Evolutionary conservation across 1,140 invertebrate genomes (phyloP).

Genomic region (Stegodyphus mimosarum): DNA sequence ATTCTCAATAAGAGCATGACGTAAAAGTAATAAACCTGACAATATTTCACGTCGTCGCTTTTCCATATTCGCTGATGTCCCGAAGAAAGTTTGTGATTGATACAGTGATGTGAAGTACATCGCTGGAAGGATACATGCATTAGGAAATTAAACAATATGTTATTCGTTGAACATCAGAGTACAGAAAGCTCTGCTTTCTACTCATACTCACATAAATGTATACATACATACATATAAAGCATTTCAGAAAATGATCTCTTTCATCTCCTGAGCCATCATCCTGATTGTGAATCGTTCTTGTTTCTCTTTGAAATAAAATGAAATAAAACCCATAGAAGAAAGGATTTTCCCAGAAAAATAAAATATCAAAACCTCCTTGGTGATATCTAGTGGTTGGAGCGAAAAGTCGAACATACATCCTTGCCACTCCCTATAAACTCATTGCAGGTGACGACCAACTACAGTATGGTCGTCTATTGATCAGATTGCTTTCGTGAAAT

Average conservation of each 20-base stretch:
- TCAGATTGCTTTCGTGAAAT: slow-evolving; percentile 50
- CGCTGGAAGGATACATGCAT: background rate
- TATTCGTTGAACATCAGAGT: background rate
- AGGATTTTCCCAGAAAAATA: slow-evolving; percentile 8
- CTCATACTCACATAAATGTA: slow-evolving; percentile 4
- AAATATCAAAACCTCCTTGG: slow-evolving; percentile 40
- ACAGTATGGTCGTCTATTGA: slow-evolving; percentile 20
- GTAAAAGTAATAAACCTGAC: too few relatives aligned
- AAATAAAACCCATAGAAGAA: slow-evolving; percentile 13
- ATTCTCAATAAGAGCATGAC: too few relatives aligned
- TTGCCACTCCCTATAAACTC: slow-evolving; percentile 27
- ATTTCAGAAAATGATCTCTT: slow-evolving; percentile 51
- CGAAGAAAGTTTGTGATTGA: too few relatives aligned
- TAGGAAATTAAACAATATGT: slow-evolving; percentile 36
- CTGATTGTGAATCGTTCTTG: slow-evolving; percentile 50
- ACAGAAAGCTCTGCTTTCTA: background rate
- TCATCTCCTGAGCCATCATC: slow-evolving; percentile 28
- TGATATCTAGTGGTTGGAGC: slow-evolving; percentile 24
- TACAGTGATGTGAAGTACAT: too few relatives aligned
- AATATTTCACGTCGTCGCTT: too few relatives aligned
- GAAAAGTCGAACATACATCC: slow-evolving; percentile 39
- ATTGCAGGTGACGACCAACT: slow-evolving; percentile 31
- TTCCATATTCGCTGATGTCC: too few relatives aligned
- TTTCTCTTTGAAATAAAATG: slow-evolving; percentile 24
- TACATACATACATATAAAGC: slow-evolving; percentile 3